Evolutionary conservation across 2,113 vertebrate genomes (phyloP).

Genomic region (Chloroceryle aenea): DNA sequence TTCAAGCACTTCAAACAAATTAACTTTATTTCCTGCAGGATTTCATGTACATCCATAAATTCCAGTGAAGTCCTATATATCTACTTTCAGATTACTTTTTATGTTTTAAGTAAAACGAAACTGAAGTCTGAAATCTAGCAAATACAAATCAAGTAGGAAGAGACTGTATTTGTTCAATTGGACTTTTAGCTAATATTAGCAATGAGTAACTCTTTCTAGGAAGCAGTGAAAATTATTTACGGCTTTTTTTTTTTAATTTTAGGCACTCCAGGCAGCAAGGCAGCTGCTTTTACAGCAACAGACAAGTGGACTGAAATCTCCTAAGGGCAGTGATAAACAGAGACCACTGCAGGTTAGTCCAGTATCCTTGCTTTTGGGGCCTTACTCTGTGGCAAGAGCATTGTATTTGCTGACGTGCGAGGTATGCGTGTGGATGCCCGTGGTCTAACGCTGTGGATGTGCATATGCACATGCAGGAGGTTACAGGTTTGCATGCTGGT

Average conservation of each 20-base stretch:
- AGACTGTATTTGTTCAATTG: slow-evolving; percentile 39
- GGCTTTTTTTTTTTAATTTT: slow-evolving; percentile 57
- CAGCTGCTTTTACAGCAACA: slow-evolving; percentile 99
- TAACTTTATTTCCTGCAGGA: slow-evolving; percentile 87
- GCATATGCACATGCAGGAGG: background rate
- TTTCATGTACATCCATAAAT: slow-evolving; percentile 79
- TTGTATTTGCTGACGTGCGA: background rate
- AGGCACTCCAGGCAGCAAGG: slow-evolving; percentile 98
- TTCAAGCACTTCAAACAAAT: slow-evolving; percentile 88
- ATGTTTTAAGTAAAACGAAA: slow-evolving; percentile 28
- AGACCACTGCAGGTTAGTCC: slow-evolving; percentile 96
- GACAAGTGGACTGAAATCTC: slow-evolving; percentile 98
- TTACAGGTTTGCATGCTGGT: background rate
- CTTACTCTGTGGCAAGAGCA: background rate
- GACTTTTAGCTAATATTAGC: slow-evolving; percentile 22
- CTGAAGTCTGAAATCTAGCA: slow-evolving; percentile 20
- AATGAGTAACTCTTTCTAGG: slow-evolving; percentile 51
- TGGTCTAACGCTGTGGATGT: background rate
- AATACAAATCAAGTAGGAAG: slow-evolving; percentile 15
- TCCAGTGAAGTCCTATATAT: slow-evolving; percentile 74
- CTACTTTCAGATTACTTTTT: slow-evolving; percentile 38
- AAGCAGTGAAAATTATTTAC: slow-evolving; percentile 41
- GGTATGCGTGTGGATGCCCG: background rate
- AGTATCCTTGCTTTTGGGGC: slow-evolving; percentile 18
- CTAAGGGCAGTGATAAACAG: slow-evolving; percentile 98